phyloP scores from a whole-genome alignment of 2,888 invertebrate species.

The Coelinius sp. region DNA sequence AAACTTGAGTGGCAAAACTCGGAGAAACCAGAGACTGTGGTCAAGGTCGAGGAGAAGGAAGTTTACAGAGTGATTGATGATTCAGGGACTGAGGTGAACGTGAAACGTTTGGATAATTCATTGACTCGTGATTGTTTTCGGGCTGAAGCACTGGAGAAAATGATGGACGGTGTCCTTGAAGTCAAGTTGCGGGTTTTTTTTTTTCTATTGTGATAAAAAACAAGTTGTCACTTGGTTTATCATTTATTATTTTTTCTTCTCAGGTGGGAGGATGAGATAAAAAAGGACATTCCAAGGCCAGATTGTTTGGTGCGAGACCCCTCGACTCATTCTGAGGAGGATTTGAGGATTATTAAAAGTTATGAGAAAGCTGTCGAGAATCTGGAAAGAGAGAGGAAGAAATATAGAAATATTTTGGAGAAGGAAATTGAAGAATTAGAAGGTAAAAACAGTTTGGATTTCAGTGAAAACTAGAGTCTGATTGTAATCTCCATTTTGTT shows the following conservation, averaged over 20 bases:
- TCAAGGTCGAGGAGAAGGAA: constrained; percentile 76
- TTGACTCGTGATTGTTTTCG: constrained; percentile 70
- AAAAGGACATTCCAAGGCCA: constrained; percentile 84
- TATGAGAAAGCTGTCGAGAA: constrained; percentile 81
- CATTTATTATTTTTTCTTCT: constrained; percentile 52
- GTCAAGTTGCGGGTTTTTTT: constrained; percentile 67
- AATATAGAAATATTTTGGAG: constrained; percentile 81
- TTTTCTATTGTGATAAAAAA: not conserved
- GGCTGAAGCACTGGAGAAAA: constrained; percentile 78
- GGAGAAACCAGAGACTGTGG: constrained; percentile 76
- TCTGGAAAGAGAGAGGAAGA: constrained; percentile 80
- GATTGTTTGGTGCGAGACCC: constrained; percentile 77
- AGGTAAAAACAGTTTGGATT: no score
- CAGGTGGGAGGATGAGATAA: constrained; percentile 90
- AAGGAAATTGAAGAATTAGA: constrained; percentile 79
- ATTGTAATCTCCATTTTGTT: no score
- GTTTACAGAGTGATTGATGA: constrained; percentile 61
- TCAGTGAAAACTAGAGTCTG: no score
- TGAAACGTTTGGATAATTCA: constrained; percentile 69
- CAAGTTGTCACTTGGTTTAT: not conserved
- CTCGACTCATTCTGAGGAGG: constrained; percentile 81
- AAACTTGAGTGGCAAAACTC: constrained; percentile 74
- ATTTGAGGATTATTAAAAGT: constrained; percentile 77
- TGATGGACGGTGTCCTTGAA: constrained; percentile 93
- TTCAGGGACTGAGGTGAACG: constrained; percentile 65